Evolutionary conservation across 2,888 invertebrate genomes (phyloP).

Genomic region (Philereme vetulata): DNA sequence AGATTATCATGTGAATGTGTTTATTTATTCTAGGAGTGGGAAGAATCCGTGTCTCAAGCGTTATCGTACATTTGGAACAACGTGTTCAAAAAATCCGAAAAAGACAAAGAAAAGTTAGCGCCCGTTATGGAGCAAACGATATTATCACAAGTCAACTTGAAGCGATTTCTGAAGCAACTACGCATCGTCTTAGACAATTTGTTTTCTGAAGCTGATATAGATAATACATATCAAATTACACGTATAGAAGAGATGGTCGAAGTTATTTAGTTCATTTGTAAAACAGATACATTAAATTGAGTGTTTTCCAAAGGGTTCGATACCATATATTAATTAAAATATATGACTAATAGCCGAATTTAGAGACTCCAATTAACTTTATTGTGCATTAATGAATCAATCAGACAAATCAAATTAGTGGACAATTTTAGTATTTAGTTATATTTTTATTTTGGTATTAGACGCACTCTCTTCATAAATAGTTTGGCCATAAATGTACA

Average conservation of each 20-base stretch:
- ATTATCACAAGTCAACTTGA: conserved; percentile 70
- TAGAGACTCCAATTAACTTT: too few relatives aligned
- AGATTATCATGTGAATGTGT: not conserved
- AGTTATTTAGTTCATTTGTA: conserved; percentile 54
- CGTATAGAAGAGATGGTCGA: conserved; percentile 76
- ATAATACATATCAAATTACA: conserved; percentile 47
- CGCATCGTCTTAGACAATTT: conserved; percentile 66
- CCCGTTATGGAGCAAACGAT: conserved; percentile 77
- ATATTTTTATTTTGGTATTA: too few relatives aligned
- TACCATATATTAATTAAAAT: too few relatives aligned
- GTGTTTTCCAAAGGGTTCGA: too few relatives aligned
- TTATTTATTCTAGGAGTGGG: conserved; percentile 86
- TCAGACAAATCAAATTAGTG: too few relatives aligned
- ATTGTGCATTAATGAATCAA: too few relatives aligned
- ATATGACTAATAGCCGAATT: too few relatives aligned
- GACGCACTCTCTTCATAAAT: too few relatives aligned
- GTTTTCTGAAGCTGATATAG: conserved; percentile 50
- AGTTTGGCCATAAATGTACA: too few relatives aligned
- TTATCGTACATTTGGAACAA: conserved; percentile 86
- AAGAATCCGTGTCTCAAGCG: conserved; percentile 88
- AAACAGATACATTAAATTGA: too few relatives aligned
- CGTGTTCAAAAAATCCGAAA: conserved; percentile 85
- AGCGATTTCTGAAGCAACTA: conserved; percentile 72
- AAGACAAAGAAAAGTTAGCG: conserved; percentile 84
- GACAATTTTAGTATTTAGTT: too few relatives aligned